Conservation (phyloP, 2,888 invertebrate species). For the Netelia virgata region DNA sequence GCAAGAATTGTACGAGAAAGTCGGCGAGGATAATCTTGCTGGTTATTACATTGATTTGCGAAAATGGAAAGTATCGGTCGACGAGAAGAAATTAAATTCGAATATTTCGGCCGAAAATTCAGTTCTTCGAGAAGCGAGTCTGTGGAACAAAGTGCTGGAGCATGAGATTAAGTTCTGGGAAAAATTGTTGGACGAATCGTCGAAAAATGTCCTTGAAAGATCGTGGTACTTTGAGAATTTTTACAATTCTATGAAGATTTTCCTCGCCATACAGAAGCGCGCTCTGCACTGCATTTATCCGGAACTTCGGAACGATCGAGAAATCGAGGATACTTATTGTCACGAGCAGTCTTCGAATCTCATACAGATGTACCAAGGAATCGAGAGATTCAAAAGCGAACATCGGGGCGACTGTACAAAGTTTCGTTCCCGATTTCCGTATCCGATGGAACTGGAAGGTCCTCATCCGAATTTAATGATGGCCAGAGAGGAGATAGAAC, state of each 20-base stretch:
- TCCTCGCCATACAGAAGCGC: conserved; percentile 77
- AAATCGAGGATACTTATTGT: conserved; percentile 77
- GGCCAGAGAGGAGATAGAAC: conserved; percentile 71
- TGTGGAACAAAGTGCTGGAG: conserved; percentile 78
- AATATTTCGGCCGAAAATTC: conserved; percentile 53
- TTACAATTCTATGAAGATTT: conserved; percentile 72
- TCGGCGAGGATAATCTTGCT: neutral
- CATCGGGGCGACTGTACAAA: conserved; percentile 63
- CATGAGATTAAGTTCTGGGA: conserved; percentile 76
- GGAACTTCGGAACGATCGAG: conserved; percentile 77
- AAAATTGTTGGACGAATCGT: conserved; percentile 37
- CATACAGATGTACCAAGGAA: conserved; percentile 76
- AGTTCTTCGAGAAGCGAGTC: conserved; percentile 67
- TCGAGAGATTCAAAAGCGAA: conserved; percentile 78
- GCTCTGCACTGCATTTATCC: conserved; percentile 80
- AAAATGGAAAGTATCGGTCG: conserved; percentile 24
- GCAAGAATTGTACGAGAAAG: neutral
- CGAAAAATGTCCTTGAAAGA: conserved; percentile 57
- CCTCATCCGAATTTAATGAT: conserved; percentile 78
- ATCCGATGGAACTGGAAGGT: conserved; percentile 73
- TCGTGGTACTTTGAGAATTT: conserved; percentile 70
- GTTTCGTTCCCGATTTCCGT: conserved; percentile 77
- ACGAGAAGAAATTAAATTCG: neutral
- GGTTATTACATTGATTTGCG: conserved; percentile 23
- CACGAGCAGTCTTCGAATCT: conserved; percentile 71